Base-by-base conservation (phyloP, 2,797 vertebrate species). In the Sebastes dallii region DNA sequence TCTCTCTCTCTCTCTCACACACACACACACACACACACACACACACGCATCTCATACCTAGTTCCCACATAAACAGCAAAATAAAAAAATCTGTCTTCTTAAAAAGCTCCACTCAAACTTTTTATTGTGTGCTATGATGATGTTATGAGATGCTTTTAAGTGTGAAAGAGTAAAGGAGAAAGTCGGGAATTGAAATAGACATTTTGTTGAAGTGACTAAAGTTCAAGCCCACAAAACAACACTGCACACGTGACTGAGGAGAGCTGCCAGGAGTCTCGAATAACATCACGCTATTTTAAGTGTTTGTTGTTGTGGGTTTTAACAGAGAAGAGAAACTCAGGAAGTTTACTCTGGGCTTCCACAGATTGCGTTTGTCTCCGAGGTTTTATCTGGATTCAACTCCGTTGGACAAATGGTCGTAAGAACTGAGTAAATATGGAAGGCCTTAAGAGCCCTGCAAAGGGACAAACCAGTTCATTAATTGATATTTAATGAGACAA, bases 331-430 rank as follows among this genome's bases (percentile, higher is more conserved):
- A 70, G 52, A 65, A 70, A 73, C 72, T 83, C 88, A 88, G 90
- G 88, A 92, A 80, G 86, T 92, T 86, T 84, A 78, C 61, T 56
- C 59, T 42, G 64, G 20, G 59, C 81, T 81, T 91, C 85, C 81
- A 71, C 24, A 34, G 54, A 90, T 80, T 91, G 86, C 74, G 20
- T 83, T 80, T 50, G 61, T 66, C 67, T 82, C 30, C 3, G 20
- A 46, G 69, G 56, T 29, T 89, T 85, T 52, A 56, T 55, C 39
- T 65, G 54, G 30, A 69, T 27, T 55, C 14, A 65, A 13, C 36
- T 83, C 52, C 52, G 69, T 9, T 46, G 61, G 59, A 87, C 69
- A 80, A 81, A 72, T 55, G 1, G 7, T 42, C 2, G 1, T 3
- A 36, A 65, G 50, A 60, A 24, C 27, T 46, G 22, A 25, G 55